Conservation (phyloP, 2,888 invertebrate species). For the Tyria jacobaeae region DNA sequence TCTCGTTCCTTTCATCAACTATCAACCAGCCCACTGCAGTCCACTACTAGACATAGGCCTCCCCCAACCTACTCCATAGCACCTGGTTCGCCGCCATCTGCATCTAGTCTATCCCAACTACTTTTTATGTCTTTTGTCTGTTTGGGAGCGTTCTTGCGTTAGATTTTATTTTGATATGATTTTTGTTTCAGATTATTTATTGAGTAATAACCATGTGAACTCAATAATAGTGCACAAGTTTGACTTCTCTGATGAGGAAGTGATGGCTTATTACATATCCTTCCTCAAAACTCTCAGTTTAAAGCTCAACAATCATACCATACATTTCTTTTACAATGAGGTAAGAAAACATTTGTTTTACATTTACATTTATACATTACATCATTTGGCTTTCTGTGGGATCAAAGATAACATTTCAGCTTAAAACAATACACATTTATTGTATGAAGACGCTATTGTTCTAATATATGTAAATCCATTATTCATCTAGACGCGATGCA, state of each 20-base stretch:
- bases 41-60: too few relatives aligned
- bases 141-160: too few relatives aligned
- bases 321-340: constrained; percentile 99
- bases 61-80: too few relatives aligned
- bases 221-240: constrained; percentile 99
- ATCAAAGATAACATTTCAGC: too few relatives aligned
- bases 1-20: too few relatives aligned
- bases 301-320: constrained; percentile 98
- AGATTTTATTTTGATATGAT: too few relatives aligned
- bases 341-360: constrained; percentile 84
- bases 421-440: too few relatives aligned
- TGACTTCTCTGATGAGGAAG: constrained; percentile 99
- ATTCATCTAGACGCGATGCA: not conserved
- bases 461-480: not conserved
- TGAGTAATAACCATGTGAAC: constrained; percentile 99
- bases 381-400: not conserved
- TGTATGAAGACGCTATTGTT: too few relatives aligned
- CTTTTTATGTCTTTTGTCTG: too few relatives aligned
- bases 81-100: too few relatives aligned
- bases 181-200: constrained; percentile 95
- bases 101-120: too few relatives aligned
- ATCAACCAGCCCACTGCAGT: too few relatives aligned
- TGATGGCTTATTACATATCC: constrained; percentile 99
- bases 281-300: constrained; percentile 99
- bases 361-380: not conserved